Evolutionary conservation across 2,113 vertebrate genomes (phyloP), one percentile per base, ranked within the genome.

Genomic region (Tachuris rubrigastra): DNA sequence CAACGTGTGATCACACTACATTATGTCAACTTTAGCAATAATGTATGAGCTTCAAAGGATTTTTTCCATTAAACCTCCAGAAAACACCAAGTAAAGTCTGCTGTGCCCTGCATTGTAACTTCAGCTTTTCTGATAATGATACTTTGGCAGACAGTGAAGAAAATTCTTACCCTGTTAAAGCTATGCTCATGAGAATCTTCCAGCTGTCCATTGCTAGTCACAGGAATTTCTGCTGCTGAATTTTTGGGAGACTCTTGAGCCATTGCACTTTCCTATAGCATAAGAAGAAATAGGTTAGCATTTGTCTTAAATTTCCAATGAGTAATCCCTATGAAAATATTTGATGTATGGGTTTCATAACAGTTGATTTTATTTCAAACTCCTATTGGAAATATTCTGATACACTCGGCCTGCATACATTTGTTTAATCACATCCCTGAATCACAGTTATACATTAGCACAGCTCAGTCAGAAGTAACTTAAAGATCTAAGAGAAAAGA

Each of bases 121-220:
- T 85, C 8, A 89, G 47, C 33, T 79, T 72, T 93, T 88, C 82
- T 41, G 6, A 68, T 33, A 83, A 80, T 0, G 1, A 35, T 37
- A 85, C 33, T 60, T 24, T 49, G 14, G 33, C 15, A 55, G 72
- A 55, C 60, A 74, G 50, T 66, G 68, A 77, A 88, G 41, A 80
- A 79, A 93, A 66, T 44, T 47, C 95, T 96, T 98, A 99, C 99
- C 98, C 98, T 98, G 53, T 98, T 98, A 97, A 98, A 99, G 37
- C 96, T 95, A n/a, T 98, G 97, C 41, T 99, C 98, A 1, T 97
- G 98, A 85, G 96, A 97, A 92, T 98, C 98, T 69, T 99, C 99
- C 66, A 99, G 96, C 67, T 99, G 99, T 78, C 99, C 99, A 78
- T 99, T 99, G 97, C 98, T 99, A 78, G 99, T 99, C 93, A 99